Conservation (phyloP, 2,797 vertebrate genomes). For the Emydoidea blandingii region DNA sequence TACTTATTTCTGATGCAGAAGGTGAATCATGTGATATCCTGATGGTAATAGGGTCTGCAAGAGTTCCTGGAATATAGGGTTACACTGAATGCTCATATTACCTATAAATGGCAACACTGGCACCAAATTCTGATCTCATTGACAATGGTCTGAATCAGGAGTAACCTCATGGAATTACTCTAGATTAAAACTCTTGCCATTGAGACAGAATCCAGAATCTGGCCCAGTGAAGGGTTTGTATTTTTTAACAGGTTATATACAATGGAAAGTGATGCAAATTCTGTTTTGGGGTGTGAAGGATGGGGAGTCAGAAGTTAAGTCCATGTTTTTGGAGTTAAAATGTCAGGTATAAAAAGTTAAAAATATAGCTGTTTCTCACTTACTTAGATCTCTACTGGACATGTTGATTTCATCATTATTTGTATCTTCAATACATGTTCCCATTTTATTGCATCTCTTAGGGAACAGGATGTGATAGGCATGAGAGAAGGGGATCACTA, state of each 20-base stretch:
- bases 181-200: background rate
- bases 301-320: background rate
- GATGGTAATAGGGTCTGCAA: background rate
- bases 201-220: background rate
- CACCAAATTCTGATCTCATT: background rate
- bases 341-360: background rate
- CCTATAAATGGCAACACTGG: background rate
- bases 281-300: background rate
- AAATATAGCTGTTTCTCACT: background rate
- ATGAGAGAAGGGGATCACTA: background rate
- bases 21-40: background rate
- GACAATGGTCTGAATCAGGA: background rate
- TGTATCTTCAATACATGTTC: background rate
- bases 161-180: background rate
- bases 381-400: too few species aligned
- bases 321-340: background rate
- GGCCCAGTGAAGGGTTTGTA: background rate
- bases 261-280: background rate
- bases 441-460: background rate
- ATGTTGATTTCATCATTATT: background rate
- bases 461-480: background rate
- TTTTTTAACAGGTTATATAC: background rate
- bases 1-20: background rate
- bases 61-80: background rate
- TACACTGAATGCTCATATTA: background rate